phyloP scores from a whole-genome alignment of 2,797 vertebrate species.

The Darevskia mixta region DNA sequence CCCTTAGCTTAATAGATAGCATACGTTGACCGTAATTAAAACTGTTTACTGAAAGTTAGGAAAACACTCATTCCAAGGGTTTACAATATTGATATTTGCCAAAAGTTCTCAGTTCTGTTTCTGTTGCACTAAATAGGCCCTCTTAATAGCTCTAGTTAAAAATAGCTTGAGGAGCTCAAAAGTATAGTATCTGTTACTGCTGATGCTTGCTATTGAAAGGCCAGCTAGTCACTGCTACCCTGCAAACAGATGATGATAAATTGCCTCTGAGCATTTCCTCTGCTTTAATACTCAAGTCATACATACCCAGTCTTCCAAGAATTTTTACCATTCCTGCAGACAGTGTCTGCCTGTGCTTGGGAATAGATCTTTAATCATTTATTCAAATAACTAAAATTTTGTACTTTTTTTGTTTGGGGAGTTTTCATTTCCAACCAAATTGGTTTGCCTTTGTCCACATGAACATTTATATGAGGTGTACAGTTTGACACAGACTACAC shows the following conservation, averaged over 20 bases:
- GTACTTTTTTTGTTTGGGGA: not conserved
- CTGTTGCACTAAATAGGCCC: constrained; percentile 17
- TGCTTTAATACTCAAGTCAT: not conserved
- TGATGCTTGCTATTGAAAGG: not conserved
- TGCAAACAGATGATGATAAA: not conserved
- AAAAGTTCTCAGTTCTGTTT: constrained; percentile 38
- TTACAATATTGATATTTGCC: constrained; percentile 44
- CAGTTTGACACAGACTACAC: not conserved
- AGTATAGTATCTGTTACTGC: not conserved
- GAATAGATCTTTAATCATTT: not conserved
- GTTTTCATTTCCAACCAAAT: not conserved
- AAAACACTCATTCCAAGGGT: constrained; percentile 62
- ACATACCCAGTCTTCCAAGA: not conserved
- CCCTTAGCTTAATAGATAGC: constrained; percentile 83
- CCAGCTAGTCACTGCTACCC: not conserved
- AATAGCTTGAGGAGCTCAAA: constrained; percentile 16
- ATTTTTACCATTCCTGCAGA: not conserved
- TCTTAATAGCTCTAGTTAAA: constrained; percentile 44
- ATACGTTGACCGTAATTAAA: constrained; percentile 82
- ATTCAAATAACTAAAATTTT: not conserved
- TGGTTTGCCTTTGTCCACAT: not conserved
- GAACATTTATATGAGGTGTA: not conserved
- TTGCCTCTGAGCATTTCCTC: not conserved
- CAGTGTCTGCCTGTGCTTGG: not conserved
- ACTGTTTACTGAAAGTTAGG: constrained; percentile 67